These are phyloP conservation scores for Drosophila incognita DNA, from an alignment of 2,888 invertebrate species.

Conservation along the genomic window DNA sequence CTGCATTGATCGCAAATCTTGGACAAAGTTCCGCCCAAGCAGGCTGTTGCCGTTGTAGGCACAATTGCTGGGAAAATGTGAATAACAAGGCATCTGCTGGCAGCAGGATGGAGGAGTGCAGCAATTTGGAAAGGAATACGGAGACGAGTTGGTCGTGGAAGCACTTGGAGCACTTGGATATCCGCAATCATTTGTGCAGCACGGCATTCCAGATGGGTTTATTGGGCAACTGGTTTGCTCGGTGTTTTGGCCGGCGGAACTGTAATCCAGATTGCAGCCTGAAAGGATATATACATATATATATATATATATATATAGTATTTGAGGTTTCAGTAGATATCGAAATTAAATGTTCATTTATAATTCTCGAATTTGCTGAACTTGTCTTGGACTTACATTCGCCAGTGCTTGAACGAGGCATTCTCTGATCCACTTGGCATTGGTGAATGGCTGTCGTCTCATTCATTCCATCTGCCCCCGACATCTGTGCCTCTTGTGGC, in stretches of 20 bases:
- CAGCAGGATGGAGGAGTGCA: not conserved
- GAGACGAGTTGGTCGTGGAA: not conserved
- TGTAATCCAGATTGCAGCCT: not conserved
- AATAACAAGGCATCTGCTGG: not conserved
- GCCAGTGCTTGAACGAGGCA: too few relatives aligned
- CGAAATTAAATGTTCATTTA: not conserved
- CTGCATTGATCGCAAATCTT: not conserved
- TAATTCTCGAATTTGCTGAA: not conserved
- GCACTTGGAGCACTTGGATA: not conserved
- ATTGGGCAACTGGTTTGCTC: not conserved
- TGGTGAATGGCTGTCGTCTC: not conserved
- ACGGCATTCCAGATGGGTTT: not conserved
- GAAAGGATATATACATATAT: not conserved
- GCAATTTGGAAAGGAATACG: not conserved
- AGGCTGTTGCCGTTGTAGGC: constrained; percentile 18
- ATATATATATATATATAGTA: not conserved
- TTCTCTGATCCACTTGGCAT: constrained; percentile 5
- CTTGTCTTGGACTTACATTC: not conserved
- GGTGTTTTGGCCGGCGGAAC: not conserved
- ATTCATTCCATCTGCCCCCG: constrained; percentile 1
- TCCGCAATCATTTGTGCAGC: not conserved
- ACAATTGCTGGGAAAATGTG: not conserved
- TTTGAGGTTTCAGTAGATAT: not conserved
- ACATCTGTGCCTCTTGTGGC: not conserved
- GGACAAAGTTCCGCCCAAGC: constrained; percentile 30